Evolutionary conservation across 2,797 vertebrate genomes (phyloP), one percentile per base, ranked within the genome.

Genomic region (Premnoplex brunnescens): DNA sequence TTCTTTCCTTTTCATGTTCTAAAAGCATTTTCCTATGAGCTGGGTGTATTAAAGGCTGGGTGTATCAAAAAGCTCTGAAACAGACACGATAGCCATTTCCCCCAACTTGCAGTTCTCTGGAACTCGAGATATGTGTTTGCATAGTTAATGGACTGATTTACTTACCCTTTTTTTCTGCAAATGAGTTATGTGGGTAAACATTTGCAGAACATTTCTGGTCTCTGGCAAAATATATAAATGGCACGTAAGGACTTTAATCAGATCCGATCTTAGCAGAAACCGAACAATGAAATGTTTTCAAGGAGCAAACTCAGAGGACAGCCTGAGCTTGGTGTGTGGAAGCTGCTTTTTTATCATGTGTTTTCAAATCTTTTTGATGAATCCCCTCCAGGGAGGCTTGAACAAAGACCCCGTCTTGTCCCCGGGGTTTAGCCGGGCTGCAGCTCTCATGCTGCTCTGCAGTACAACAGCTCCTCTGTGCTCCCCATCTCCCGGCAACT

Each of bases 221-320:
- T n/a, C 66, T 3, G 54, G n/a, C 49, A 43, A 71, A 74, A 91
- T 32, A 41, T 9, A n/a, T 32, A 55, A 76, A 48, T 7, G 32
- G 46, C 73, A 86, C 24, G 9, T 48, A 36, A 56, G 46, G 91
- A 58, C 56, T 90, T 55, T 1, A 34, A 59, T 18, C 18, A 5
- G 37, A 15, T 3, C 5, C 3, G 1, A 12, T 54, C 44, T 46
- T 11, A 18, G 67, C 75, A 41, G 62, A 32, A 80, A 8, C 62
- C 39, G 77, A 96, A 97, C 95, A 96, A 96, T 96, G 96, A 89
- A 68, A 64, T 59, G 88, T 80, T 94, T 78, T 88, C 24, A 78
- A 46, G 58, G 72, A 44, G 62, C 49, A 32, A 44, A 76, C 85
- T 48, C 11, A 59, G 55, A 81, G 62, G 27, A 9, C 60, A 71